phyloP scores from a whole-genome alignment of 37 sponge, comb jelly and placozoan genomes.

The Dysidea cf. avara region DNA sequence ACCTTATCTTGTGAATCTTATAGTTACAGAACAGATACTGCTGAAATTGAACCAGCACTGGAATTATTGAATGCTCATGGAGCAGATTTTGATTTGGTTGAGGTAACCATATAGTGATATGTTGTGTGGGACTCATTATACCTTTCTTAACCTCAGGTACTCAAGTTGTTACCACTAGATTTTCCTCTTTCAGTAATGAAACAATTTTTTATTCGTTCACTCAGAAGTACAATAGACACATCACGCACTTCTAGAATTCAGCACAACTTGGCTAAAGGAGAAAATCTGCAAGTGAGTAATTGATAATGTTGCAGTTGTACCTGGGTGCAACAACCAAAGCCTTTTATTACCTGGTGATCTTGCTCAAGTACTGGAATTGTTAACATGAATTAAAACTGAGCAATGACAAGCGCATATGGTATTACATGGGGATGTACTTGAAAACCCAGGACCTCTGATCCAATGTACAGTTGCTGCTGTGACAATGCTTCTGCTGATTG shows the following conservation, averaged over 20 bases:
- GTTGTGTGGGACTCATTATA: background rate
- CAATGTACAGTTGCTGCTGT: too few relatives aligned
- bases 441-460: too few relatives aligned
- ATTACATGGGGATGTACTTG: too few relatives aligned
- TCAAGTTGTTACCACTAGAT: slow-evolving; percentile 66
- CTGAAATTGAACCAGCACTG: slow-evolving; percentile 57
- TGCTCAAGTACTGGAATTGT: too few relatives aligned
- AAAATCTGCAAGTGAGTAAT: slow-evolving; percentile 61
- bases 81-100: slow-evolving; percentile 70
- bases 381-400: too few relatives aligned
- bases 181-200: slow-evolving; percentile 69
- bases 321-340: too few relatives aligned
- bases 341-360: too few relatives aligned
- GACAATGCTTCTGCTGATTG: too few relatives aligned
- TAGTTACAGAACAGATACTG: background rate
- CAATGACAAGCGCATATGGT: too few relatives aligned
- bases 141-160: slow-evolving; percentile 33
- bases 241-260: slow-evolving; percentile 56
- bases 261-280: slow-evolving; percentile 66
- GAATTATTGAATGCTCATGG: slow-evolving; percentile 72
- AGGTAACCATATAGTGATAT: slow-evolving; percentile 32
- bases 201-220: slow-evolving; percentile 59
- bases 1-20: too few relatives aligned
- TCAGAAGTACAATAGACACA: slow-evolving; percentile 51
- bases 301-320: background rate